These are phyloP conservation scores for Peromyscus maniculatus DNA, from an alignment of 2,113 vertebrate genomes.

Conservation along the genomic window DNA sequence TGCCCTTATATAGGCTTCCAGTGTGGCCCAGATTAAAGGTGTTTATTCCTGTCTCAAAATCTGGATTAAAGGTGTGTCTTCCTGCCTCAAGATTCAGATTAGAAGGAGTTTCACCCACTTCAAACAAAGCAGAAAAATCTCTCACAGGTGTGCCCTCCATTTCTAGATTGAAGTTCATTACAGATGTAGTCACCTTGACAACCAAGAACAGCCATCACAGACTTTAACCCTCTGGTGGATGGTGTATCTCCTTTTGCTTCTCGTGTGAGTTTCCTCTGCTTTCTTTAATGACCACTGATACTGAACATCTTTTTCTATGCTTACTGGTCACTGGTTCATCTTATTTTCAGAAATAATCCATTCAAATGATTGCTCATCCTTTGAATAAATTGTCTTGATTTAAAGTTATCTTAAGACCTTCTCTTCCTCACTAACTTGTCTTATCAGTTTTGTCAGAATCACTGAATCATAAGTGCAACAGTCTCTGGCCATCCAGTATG, in stretches of 20 bases:
- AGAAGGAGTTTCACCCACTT: no score
- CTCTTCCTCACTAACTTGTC: background rate
- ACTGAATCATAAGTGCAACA: background rate
- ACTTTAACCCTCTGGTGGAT: background rate
- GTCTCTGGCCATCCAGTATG: background rate
- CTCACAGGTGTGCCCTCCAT: no score
- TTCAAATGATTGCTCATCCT: background rate
- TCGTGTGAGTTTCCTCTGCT: background rate
- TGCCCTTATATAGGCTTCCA: no score
- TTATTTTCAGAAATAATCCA: background rate
- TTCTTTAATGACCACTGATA: background rate
- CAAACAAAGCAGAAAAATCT: no score
- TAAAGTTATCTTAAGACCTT: background rate
- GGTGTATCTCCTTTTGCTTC: background rate
- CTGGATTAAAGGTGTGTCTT: no score
- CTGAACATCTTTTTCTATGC: background rate
- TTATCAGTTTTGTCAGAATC: constrained; percentile 11
- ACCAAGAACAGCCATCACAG: no score
- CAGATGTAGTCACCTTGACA: no score
- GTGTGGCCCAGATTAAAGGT: no score
- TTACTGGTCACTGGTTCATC: background rate
- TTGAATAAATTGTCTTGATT: background rate
- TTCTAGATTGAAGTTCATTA: no score
- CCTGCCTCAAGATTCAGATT: no score
- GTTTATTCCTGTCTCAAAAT: no score